Conservation (phyloP, 2,797 vertebrate species). For the Sebastes itinus region DNA sequence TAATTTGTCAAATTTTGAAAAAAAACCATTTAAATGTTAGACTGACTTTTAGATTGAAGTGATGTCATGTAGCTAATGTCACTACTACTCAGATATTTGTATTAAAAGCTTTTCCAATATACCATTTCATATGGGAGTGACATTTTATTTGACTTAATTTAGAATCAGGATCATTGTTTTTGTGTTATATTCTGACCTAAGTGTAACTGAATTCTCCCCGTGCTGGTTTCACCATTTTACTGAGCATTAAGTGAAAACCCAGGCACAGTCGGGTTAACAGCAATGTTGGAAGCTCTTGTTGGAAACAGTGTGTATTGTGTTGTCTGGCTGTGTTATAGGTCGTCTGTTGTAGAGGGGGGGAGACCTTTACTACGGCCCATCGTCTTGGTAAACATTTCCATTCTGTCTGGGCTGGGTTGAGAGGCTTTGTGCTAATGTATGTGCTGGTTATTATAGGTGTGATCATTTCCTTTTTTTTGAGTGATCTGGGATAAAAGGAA, state of each 20-base stretch:
- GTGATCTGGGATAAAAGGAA: slow-evolving; percentile 28
- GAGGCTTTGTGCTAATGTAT: slow-evolving; percentile 30
- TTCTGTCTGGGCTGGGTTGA: slow-evolving; percentile 46
- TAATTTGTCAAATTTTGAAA: neutral
- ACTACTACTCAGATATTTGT: neutral
- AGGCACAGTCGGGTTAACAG: slow-evolving; percentile 65
- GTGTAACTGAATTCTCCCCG: slow-evolving; percentile 15
- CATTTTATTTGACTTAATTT: slow-evolving; percentile 36
- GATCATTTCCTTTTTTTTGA: slow-evolving; percentile 33
- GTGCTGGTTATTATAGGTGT: slow-evolving; percentile 27
- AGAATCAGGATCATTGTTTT: slow-evolving; percentile 30
- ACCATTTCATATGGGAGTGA: slow-evolving; percentile 10
- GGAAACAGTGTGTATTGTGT: slow-evolving; percentile 75
- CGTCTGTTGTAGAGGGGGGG: slow-evolving; percentile 49
- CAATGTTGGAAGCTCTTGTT: slow-evolving; percentile 59
- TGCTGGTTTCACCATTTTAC: slow-evolving; percentile 30
- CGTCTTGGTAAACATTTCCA: slow-evolving; percentile 77
- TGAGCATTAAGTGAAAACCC: slow-evolving; percentile 73
- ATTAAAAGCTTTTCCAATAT: neutral
- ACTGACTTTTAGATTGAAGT: neutral
- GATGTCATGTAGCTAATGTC: neutral
- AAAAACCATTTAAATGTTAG: neutral
- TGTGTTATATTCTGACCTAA: neutral
- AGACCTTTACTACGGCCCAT: slow-evolving; percentile 58
- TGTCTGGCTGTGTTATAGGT: slow-evolving; percentile 74